Evolutionary conservation across 1,140 invertebrate species (phyloP).

Genomic region (Drosophila pachea): DNA sequence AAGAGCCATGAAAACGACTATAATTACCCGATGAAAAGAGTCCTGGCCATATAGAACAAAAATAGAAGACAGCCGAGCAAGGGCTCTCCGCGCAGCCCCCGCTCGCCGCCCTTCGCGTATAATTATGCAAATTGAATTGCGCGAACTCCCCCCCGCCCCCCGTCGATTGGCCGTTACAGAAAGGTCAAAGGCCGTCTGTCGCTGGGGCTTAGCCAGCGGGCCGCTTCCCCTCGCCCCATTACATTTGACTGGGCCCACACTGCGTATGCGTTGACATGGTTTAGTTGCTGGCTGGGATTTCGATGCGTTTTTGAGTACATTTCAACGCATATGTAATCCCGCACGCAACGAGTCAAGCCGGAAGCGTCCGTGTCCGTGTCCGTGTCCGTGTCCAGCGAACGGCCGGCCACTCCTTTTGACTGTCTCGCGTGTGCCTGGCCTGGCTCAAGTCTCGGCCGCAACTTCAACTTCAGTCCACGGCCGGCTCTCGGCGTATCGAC

Average conservation of each 20-base stretch:
- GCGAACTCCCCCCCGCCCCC: slow-evolving; percentile 6
- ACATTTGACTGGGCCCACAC: background rate
- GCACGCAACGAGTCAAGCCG: slow-evolving; percentile 44
- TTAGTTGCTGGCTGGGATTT: slow-evolving; percentile 45
- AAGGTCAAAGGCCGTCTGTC: slow-evolving; percentile 60
- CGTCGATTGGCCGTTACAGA: slow-evolving; percentile 4
- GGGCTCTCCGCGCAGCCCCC: slow-evolving; percentile 1
- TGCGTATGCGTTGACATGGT: slow-evolving; percentile 56
- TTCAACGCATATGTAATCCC: slow-evolving; percentile 68
- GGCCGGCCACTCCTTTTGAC: slow-evolving; percentile 3
- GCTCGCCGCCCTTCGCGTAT: slow-evolving; percentile 7
- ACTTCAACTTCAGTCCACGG: slow-evolving; percentile 54
- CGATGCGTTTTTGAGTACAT: slow-evolving; percentile 62
- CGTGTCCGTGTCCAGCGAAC: slow-evolving; percentile 26
- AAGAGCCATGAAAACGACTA: slow-evolving; percentile 42
- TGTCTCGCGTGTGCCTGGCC: slow-evolving; percentile 7
- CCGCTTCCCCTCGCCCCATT: background rate
- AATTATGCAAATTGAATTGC: slow-evolving; percentile 70
- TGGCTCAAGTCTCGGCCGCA: slow-evolving; percentile 28
- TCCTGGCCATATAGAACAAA: slow-evolving; percentile 42
- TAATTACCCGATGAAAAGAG: slow-evolving; percentile 32
- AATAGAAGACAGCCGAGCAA: slow-evolving; percentile 31
- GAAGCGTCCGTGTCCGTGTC: slow-evolving; percentile 61
- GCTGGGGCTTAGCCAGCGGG: background rate
- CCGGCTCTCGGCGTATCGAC: slow-evolving; percentile 62